Base-by-base conservation (phyloP, 2,113 vertebrate species). In the Mugil cephalus region DNA sequence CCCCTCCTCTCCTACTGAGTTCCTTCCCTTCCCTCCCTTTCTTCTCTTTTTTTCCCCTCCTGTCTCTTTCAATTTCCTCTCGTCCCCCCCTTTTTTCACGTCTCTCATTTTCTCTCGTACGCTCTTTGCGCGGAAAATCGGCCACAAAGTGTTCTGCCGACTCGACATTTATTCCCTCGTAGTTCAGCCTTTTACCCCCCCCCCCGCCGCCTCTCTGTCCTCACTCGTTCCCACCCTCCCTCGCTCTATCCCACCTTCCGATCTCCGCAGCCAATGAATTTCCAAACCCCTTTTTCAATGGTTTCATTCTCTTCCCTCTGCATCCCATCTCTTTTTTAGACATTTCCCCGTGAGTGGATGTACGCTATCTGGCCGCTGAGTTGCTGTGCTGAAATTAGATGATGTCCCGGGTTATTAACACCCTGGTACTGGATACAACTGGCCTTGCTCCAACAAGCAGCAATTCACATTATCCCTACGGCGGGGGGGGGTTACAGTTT, bases 111-210 rank as follows among this genome's bases (percentile, higher is more conserved):
- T 67, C 18, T 55, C 47, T 48, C 2, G 51, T 61, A 11, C 61
- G 36, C 72, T 50, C 50, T 71, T 68, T 62, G 69, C 78, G 63
- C 66, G 43, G 50, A 59, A 13, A 46, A 73, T 88, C 43, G 68
- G 48, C 71, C 70, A 67, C 50, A 21, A 81, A 79, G 79, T 60
- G 63, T 83, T 89, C 51, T 62, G 87, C 85, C 88, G 84, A 91
- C 70, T 90, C 82, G 43, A 77, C 74, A 68, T 69, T 83, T 86
- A 47, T 72, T 71, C 61, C 59, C 69, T 72, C 48, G 36, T 45
- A 77, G 77, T 77, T 81, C 70, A 55, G 59, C 79, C 66, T 46
- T 66, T 67, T 21, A 11, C 55, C 47, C 60, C 51, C 60, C 51
- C 52, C 40, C 36, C 24, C 9, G 34, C 64, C 62, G 51, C 59